phyloP scores from a whole-genome alignment of 2,888 invertebrate species.

The Lasioglossum zephyrum region DNA sequence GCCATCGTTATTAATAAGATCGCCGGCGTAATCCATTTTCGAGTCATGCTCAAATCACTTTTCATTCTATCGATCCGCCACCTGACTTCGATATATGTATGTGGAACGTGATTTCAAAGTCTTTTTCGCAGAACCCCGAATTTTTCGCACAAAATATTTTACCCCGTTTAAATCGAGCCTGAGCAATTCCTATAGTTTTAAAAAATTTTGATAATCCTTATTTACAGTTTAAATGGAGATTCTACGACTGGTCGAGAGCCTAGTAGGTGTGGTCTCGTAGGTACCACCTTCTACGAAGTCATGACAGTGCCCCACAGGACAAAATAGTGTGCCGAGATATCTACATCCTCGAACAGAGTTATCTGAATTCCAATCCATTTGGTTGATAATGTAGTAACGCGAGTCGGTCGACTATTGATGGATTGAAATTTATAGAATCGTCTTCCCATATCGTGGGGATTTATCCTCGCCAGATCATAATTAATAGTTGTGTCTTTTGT shows the following conservation, averaged over 20 bases:
- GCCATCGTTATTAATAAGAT: background rate
- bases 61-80: background rate
- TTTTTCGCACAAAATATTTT: background rate
- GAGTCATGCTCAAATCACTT: background rate
- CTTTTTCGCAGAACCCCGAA: background rate
- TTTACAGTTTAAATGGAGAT: background rate
- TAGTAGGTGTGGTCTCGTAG: background rate
- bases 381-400: background rate
- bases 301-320: background rate
- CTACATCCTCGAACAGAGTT: background rate
- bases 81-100: background rate
- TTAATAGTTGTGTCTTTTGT: slow-evolving; percentile 10
- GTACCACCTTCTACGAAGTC: background rate
- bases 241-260: background rate
- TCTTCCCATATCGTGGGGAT: background rate
- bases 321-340: background rate
- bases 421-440: background rate
- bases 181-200: background rate
- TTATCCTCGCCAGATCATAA: background rate
- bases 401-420: background rate
- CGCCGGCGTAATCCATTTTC: background rate
- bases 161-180: background rate
- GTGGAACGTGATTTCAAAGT: background rate
- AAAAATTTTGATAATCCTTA: too few relatives aligned
- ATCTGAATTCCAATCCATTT: background rate